phyloP scores from a whole-genome alignment of 2,113 vertebrate genomes.

The Leptosomus discolor region DNA sequence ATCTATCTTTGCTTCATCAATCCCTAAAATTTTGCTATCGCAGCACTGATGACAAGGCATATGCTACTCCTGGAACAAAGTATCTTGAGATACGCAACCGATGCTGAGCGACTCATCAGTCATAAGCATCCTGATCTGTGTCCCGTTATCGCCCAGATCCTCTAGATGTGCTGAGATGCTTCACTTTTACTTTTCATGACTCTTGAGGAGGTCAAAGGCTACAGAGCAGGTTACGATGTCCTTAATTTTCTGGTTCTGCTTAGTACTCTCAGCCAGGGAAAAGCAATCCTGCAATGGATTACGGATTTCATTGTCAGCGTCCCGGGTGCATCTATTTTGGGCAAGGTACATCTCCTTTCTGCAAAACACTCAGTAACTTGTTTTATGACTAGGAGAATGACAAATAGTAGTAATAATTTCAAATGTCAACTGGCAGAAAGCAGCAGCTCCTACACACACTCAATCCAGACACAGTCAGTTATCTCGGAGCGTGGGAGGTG shows the following conservation, averaged over 20 bases:
- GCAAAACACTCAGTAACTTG: background rate
- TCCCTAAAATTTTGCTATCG: background rate
- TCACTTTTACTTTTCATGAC: background rate
- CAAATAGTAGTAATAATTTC: background rate
- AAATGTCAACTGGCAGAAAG: background rate
- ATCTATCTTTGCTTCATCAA: background rate
- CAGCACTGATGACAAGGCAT: background rate
- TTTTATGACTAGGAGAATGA: background rate
- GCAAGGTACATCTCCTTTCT: background rate
- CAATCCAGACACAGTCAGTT: background rate
- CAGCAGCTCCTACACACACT: background rate
- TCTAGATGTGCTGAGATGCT: background rate
- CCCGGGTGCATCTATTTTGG: background rate
- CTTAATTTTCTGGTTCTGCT: background rate
- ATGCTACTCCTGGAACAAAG: background rate
- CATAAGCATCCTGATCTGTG: background rate
- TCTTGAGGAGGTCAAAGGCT: background rate
- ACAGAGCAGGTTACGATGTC: background rate
- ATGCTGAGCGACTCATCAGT: background rate
- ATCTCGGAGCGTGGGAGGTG: background rate
- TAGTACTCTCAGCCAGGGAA: background rate
- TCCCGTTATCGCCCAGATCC: fast-evolving
- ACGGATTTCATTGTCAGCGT: background rate
- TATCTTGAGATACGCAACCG: fast-evolving
- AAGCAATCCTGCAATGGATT: background rate